phyloP scores from a whole-genome alignment of 2,888 invertebrate genomes.

The Patella depressa region DNA sequence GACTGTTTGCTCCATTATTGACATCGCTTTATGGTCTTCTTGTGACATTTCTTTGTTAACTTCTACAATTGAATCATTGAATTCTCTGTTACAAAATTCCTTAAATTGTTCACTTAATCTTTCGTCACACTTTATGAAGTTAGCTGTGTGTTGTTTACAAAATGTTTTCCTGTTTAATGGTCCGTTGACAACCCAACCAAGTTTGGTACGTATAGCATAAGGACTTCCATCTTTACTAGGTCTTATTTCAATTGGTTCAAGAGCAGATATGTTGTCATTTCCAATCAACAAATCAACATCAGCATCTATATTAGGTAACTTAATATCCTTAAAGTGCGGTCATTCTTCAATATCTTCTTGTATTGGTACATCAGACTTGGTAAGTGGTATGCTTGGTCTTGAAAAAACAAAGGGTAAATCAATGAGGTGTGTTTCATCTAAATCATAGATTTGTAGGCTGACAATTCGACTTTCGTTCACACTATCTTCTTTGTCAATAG shows the following conservation, averaged over 20 bases:
- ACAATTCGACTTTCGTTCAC: neutral
- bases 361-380: neutral
- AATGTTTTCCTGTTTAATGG: neutral
- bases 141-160: neutral
- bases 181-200: slow-evolving; percentile 33
- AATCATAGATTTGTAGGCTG: neutral
- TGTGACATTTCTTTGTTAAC: too few species aligned
- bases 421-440: neutral
- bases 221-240: slow-evolving; percentile 6
- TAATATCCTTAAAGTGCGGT: neutral
- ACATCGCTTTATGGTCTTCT: too few species aligned
- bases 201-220: slow-evolving; percentile 16
- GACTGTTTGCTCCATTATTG: too few species aligned
- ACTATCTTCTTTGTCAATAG: neutral
- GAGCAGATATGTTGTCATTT: neutral
- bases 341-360: slow-evolving; percentile 11
- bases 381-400: neutral
- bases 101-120: slow-evolving; percentile 85
- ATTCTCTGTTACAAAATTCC: slow-evolving; percentile 73
- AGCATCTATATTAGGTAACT: neutral
- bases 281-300: slow-evolving; percentile 11
- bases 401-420: neutral
- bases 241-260: neutral
- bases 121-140: slow-evolving; percentile 74
- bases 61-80: slow-evolving; percentile 76